These are phyloP conservation scores for Lerema accius DNA, from an alignment of 1,140 invertebrate species.

Conservation along the genomic window DNA sequence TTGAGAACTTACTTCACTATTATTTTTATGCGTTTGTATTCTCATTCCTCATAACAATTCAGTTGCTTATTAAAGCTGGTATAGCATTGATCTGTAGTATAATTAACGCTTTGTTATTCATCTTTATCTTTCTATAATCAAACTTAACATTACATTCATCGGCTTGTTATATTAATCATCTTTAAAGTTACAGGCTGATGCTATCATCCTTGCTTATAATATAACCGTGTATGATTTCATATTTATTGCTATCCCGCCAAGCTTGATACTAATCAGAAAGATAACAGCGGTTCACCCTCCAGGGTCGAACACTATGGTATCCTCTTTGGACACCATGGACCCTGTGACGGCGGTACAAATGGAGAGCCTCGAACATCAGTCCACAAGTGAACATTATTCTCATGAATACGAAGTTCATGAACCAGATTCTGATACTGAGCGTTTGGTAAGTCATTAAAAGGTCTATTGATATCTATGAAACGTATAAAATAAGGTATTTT, in stretches of 20 bases:
- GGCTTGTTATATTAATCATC: conserved; percentile 26
- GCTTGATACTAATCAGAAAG: conserved; percentile 79
- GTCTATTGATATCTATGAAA: no score
- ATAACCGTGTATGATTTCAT: conserved; percentile 36
- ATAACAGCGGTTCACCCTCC: conserved; percentile 78
- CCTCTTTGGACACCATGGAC: conserved; percentile 87
- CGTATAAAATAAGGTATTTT: no score
- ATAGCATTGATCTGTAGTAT: no score
- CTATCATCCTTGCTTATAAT: conserved; percentile 56
- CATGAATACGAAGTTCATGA: conserved; percentile 78
- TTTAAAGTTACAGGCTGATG: conserved; percentile 51
- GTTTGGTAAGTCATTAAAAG: conserved; percentile 55
- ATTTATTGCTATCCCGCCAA: conserved; percentile 62
- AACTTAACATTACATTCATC: not conserved
- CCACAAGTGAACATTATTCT: conserved; percentile 76
- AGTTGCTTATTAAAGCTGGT: no score
- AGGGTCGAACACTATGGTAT: conserved; percentile 89
- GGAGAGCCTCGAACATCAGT: conserved; percentile 76
- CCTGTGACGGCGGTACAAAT: conserved; percentile 79
- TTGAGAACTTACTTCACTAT: no score
- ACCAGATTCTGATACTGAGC: conserved; percentile 76
- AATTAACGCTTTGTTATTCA: no score
- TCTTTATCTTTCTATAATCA: no score
- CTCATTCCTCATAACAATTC: no score
- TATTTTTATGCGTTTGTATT: no score